Conservation (phyloP, 1,140 invertebrate genomes). For the Drosophila sp. region DNA sequence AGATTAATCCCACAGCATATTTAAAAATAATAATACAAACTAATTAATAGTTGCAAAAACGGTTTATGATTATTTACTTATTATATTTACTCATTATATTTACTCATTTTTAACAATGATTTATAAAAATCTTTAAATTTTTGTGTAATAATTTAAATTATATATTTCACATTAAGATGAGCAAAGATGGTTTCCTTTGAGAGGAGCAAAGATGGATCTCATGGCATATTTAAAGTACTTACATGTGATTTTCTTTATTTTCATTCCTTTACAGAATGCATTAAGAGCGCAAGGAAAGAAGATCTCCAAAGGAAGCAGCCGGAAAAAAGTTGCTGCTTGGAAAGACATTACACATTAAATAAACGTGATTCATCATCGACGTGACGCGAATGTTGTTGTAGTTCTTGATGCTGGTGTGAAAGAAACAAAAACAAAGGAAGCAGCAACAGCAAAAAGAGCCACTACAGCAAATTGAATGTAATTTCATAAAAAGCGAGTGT, state of each 20-base stretch:
- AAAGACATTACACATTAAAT: conserved; percentile 68
- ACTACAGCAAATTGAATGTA: conserved; percentile 81
- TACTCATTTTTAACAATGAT: no score
- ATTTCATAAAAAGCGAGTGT: conserved; percentile 82
- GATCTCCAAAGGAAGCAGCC: background rate
- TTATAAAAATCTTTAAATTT: no score
- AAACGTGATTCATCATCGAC: conserved; percentile 71
- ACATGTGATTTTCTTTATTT: conserved; percentile 6
- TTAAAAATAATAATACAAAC: no score
- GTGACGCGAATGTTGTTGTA: conserved; percentile 29
- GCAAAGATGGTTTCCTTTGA: no score
- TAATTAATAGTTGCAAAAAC: no score
- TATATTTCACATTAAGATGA: no score
- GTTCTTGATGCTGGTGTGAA: conserved; percentile 30
- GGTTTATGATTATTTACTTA: no score
- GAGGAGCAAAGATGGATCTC: background rate
- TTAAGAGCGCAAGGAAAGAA: conserved; percentile 12
- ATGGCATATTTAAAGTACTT: conserved; percentile 6
- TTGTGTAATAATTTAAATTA: no score
- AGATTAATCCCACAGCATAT: no score
- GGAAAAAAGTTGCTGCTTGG: conserved; percentile 32
- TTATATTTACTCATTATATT: no score
- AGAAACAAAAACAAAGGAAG: background rate
- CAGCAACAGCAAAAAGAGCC: conserved; percentile 18
- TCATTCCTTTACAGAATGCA: conserved; percentile 18